Percentiles rank a stretch among this genome's conserved stretches.
Evolutionary conservation across 2,888 invertebrate species (phyloP).

Genomic region (Drosophila subquinaria): DNA sequence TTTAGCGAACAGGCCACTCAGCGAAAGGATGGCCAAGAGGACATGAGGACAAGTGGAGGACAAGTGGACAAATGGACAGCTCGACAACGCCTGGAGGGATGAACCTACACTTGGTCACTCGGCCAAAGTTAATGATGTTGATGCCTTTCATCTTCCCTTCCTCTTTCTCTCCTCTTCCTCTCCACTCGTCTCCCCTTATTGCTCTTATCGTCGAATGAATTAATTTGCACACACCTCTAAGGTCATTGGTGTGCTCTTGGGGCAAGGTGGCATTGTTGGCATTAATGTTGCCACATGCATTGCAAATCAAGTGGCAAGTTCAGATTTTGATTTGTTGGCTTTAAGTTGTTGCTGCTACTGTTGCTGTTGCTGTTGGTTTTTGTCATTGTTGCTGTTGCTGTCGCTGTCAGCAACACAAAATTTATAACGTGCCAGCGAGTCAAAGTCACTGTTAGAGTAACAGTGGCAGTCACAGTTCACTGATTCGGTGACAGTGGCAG

Average conservation of each 20-base stretch:
- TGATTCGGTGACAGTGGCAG: conserved; percentile 31
- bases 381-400: conserved; percentile 3
- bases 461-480: conserved; percentile 48
- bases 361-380: background rate
- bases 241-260: conserved; percentile 39
- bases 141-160: background rate
- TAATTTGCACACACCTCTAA: conserved; percentile 63
- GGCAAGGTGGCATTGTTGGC: conserved; percentile 14
- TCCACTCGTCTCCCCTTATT: conserved; percentile 14
- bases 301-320: conserved; percentile 13
- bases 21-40: conserved; percentile 12
- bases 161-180: conserved; percentile 4
- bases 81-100: conserved; percentile 12
- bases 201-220: conserved; percentile 67
- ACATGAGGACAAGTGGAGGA: conserved; percentile 1
- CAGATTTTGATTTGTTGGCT: conserved; percentile 20
- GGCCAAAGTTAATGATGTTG: conserved; percentile 75
- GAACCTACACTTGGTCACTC: conserved; percentile 67
- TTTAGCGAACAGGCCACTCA: conserved; percentile 62
- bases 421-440: conserved; percentile 45
- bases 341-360: background rate
- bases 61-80: background rate
- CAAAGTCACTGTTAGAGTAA: conserved; percentile 33
- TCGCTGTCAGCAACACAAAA: conserved; percentile 39
- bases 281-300: conserved; percentile 14